These are phyloP conservation scores for Macrophya alboannulata DNA, from an alignment of 2,888 invertebrate species.

Conservation along the genomic window DNA sequence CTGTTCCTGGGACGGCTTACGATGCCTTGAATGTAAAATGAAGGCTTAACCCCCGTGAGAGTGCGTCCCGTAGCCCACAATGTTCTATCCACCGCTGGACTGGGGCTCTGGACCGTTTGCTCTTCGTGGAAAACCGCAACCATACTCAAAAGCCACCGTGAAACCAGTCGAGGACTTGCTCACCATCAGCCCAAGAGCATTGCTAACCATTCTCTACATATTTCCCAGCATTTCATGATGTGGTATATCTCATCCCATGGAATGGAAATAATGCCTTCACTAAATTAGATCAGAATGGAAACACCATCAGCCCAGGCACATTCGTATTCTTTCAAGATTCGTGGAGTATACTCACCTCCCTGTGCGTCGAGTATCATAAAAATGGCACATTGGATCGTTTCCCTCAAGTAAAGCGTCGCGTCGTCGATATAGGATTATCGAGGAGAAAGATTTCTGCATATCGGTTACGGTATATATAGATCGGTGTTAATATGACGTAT, in stretches of 20 bases:
- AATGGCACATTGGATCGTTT: too few relatives aligned
- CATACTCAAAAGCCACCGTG: conserved; percentile 35
- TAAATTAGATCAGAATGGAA: too few relatives aligned
- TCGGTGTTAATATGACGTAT: conserved; percentile 6
- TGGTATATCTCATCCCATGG: not conserved
- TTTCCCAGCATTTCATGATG: too few relatives aligned
- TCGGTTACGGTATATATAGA: not conserved
- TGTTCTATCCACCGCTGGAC: conserved; percentile 45
- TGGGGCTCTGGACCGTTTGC: conserved; percentile 59
- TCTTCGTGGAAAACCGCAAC: conserved; percentile 46
- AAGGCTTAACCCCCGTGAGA: conserved; percentile 64
- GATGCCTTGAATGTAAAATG: conserved; percentile 71
- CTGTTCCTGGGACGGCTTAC: conserved; percentile 65
- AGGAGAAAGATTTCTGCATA: not conserved
- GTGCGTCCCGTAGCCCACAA: conserved; percentile 39
- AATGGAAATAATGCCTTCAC: too few relatives aligned
- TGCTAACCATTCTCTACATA: not conserved
- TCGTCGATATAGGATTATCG: not conserved
- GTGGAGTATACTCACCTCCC: too few relatives aligned
- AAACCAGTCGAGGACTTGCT: conserved; percentile 37
- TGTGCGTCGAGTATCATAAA: too few relatives aligned
- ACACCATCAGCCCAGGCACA: too few relatives aligned
- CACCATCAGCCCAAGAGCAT: not conserved
- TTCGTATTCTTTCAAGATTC: too few relatives aligned
- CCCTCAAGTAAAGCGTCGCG: not conserved